These are phyloP conservation scores for Betta splendens DNA, from an alignment of 2,797 vertebrate species.

Conservation along the genomic window DNA sequence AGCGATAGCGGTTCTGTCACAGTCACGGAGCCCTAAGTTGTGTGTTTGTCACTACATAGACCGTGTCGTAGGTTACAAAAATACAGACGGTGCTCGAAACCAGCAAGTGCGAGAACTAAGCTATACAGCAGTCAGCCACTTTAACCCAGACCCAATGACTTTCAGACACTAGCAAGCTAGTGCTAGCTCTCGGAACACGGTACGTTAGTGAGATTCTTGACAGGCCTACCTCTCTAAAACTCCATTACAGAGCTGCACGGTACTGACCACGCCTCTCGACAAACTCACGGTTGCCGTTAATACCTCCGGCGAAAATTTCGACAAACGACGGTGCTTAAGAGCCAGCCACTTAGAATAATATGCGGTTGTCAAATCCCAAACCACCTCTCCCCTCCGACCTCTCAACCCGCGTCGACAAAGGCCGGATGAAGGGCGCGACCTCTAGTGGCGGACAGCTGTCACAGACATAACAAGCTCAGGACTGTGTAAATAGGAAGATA, in stretches of 20 bases:
- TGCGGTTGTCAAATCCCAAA: slow-evolving; percentile 52
- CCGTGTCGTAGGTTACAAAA: rapidly evolving
- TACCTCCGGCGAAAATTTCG: not conserved
- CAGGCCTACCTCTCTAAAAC: slow-evolving; percentile 60
- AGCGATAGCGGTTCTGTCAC: slow-evolving; percentile 9
- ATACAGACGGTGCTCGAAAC: not conserved
- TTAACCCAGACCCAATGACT: slow-evolving; percentile 26
- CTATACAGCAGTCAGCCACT: not conserved
- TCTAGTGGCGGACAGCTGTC: not conserved
- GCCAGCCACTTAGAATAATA: slow-evolving; percentile 3
- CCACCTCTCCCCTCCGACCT: slow-evolving; percentile 69
- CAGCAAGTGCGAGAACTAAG: no score
- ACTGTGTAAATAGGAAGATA: no score
- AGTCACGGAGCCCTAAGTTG: not conserved
- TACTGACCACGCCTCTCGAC: not conserved
- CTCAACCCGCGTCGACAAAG: slow-evolving; percentile 16
- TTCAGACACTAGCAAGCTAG: slow-evolving; percentile 16
- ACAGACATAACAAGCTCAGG: not conserved
- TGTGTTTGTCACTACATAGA: no score
- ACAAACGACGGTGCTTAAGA: slow-evolving; percentile 21
- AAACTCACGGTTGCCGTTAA: not conserved
- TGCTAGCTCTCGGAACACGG: slow-evolving; percentile 32
- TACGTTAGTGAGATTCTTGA: not conserved
- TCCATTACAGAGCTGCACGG: slow-evolving; percentile 16
- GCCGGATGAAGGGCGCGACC: slow-evolving; percentile 36